Percentiles rank a stretch among this genome's conserved stretches.
phyloP scores from a whole-genome alignment of 2,888 invertebrate species.

The Allygus modestus region DNA sequence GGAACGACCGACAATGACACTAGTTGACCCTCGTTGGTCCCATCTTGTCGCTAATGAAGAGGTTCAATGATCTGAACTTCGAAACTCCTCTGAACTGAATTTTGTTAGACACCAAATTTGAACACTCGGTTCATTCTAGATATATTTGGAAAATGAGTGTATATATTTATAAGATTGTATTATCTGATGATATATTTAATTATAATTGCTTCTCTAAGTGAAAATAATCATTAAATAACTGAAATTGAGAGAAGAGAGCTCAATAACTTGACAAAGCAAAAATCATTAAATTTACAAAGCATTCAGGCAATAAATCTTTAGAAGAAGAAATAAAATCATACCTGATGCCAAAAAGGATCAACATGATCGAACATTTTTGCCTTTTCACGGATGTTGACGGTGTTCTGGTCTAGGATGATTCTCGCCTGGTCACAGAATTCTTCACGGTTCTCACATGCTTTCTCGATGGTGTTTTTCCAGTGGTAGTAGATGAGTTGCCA shows the following conservation, averaged over 20 bases:
- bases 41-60: not conserved
- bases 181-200: no score
- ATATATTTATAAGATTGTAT: no score
- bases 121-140: no score
- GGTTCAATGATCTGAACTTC: constrained; percentile 23
- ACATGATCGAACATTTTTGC: constrained; percentile 75
- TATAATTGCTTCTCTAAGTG: no score
- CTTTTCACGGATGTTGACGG: constrained; percentile 79
- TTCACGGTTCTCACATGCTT: constrained; percentile 77
- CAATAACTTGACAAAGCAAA: no score
- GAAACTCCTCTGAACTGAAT: not conserved
- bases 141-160: no score
- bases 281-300: no score
- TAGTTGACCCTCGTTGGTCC: constrained; percentile 41
- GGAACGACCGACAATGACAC: constrained; percentile 1
- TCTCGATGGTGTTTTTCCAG: constrained; percentile 83
- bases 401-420: constrained; percentile 81
- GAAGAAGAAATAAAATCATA: constrained; percentile 72
- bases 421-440: constrained; percentile 82
- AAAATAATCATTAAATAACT: no score
- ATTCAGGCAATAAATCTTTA: no score
- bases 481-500: constrained; percentile 88
- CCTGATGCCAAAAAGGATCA: constrained; percentile 92
- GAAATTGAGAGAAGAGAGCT: no score
- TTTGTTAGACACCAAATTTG: no score